Percentiles rank a stretch among this genome's conserved stretches.
Evolutionary conservation across 2,797 vertebrate genomes (phyloP).

Genomic region (Paramormyrops hopkinsi): DNA sequence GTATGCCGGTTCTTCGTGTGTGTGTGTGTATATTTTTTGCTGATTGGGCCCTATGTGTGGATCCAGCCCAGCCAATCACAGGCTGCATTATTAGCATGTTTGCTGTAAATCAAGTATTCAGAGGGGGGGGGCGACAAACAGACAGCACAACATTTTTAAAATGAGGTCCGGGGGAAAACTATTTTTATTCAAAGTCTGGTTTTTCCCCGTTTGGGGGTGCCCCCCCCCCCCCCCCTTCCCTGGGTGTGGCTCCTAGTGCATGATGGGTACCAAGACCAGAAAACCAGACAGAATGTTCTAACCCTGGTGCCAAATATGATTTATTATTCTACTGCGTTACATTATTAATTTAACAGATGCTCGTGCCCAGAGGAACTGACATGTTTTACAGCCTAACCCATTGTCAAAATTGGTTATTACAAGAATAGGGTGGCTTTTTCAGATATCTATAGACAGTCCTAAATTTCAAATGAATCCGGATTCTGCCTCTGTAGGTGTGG

Average conservation of each 20-base stretch:
- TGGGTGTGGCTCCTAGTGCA: background rate
- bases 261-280: background rate
- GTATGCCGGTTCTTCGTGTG: background rate
- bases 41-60: background rate
- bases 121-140: background rate
- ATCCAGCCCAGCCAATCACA: background rate
- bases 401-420: conserved; percentile 1
- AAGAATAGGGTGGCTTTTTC: background rate
- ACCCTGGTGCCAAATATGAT: background rate
- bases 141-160: background rate
- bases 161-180: background rate
- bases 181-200: too few species aligned
- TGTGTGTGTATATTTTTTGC: background rate
- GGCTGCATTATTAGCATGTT: background rate
- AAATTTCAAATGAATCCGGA: background rate
- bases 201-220: too few species aligned
- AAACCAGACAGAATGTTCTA: conserved; percentile 15
- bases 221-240: background rate
- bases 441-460: background rate
- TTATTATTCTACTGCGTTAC: conserved; percentile 4
- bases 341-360: conserved; percentile 15
- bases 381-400: background rate
- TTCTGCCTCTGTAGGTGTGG: background rate
- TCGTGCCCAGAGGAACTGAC: background rate
- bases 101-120: background rate